These are phyloP conservation scores for Lates calcarifer DNA, from an alignment of 2,113 vertebrate genomes.

Conservation along the genomic window DNA sequence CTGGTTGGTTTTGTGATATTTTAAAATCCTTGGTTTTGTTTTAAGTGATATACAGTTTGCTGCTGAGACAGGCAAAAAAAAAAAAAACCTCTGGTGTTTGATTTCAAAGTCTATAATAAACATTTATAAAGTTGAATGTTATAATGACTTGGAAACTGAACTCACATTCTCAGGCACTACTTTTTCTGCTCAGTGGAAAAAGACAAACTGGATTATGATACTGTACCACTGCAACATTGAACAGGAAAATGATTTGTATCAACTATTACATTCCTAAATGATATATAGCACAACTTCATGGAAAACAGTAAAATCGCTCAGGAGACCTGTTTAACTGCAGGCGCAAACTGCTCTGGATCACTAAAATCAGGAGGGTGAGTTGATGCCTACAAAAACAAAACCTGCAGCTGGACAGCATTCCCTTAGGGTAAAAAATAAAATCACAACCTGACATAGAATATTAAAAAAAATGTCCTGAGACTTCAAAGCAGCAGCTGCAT, in stretches of 20 bases:
- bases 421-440: neutral
- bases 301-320: neutral
- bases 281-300: neutral
- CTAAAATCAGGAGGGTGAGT: neutral
- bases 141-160: neutral
- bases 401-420: neutral
- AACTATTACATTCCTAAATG: neutral
- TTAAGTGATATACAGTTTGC: conserved; percentile 4
- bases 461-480: neutral
- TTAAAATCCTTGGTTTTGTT: conserved; percentile 40
- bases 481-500: conserved; percentile 4
- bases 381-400: neutral
- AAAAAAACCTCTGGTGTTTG: conserved; percentile 9
- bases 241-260: neutral
- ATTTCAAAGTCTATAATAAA: conserved; percentile 25
- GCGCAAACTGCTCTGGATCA: neutral
- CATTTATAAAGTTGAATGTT: neutral
- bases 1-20: conserved; percentile 33
- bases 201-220: conserved; percentile 1
- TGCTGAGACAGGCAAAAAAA: neutral
- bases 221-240: neutral
- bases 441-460: neutral
- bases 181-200: neutral
- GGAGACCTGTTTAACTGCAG: neutral
- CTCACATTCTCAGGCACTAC: neutral